phyloP scores from a whole-genome alignment of 2,797 vertebrate genomes.

The Sebastes glaucus region DNA sequence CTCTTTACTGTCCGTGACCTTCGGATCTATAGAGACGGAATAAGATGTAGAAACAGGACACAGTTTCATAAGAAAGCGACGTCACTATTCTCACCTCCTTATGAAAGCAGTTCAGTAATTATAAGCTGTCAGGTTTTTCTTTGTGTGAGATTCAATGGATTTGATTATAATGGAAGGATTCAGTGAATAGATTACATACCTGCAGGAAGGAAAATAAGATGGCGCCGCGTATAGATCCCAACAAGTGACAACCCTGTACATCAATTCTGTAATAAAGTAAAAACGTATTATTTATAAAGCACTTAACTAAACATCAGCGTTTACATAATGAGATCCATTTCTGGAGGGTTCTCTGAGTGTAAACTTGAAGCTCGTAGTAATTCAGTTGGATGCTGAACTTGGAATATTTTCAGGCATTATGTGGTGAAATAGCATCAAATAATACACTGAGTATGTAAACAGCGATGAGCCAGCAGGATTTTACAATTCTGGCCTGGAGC shows the following conservation, averaged over 20 bases:
- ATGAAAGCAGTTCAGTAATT: constrained; percentile 37
- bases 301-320: neutral
- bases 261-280: constrained; percentile 1
- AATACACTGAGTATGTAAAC: neutral
- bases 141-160: constrained; percentile 59
- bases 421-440: neutral
- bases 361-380: neutral
- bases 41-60: constrained; percentile 11
- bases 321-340: neutral
- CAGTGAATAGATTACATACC: neutral
- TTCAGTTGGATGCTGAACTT: neutral
- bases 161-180: constrained; percentile 61
- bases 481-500: neutral
- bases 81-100: constrained; percentile 8
- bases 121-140: constrained; percentile 31
- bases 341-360: neutral
- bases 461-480: neutral
- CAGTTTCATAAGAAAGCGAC: neutral
- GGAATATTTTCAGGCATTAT: neutral
- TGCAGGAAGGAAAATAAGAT: constrained; percentile 1
- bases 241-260: neutral
- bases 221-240: neutral
- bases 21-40: neutral
- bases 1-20: neutral
- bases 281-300: neutral